phyloP scores from a whole-genome alignment of 2,888 invertebrate species.

The Platypus cylindrus region DNA sequence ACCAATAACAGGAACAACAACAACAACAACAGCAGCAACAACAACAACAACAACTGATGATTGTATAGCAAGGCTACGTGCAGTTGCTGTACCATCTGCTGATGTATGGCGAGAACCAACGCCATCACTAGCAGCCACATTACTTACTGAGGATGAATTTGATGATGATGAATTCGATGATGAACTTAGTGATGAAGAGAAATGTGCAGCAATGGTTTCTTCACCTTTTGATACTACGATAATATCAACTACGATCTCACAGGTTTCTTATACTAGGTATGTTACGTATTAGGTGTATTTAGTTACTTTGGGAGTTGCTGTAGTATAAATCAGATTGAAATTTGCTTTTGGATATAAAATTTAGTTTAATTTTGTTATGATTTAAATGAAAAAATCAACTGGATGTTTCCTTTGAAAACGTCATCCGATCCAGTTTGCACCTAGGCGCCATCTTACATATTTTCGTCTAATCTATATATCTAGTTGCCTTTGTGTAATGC shows the following conservation, averaged over 20 bases:
- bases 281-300: no score
- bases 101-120: constrained; percentile 42
- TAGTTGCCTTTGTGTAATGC: no score
- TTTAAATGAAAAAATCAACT: no score
- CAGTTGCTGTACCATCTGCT: constrained; percentile 53
- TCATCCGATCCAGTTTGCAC: no score
- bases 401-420: no score
- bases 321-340: no score
- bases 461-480: no score
- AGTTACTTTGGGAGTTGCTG: no score
- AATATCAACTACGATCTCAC: constrained; percentile 15
- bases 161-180: constrained; percentile 52
- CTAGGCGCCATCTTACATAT: no score
- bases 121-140: constrained; percentile 32
- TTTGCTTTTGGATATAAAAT: no score
- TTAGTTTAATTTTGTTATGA: no score
- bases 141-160: constrained; percentile 36
- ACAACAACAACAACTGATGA: constrained; percentile 32
- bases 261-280: constrained; percentile 22
- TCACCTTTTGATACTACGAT: constrained; percentile 14
- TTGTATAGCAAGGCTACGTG: constrained; percentile 54
- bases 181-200: constrained; percentile 42
- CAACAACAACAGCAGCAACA: background rate
- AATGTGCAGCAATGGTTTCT: constrained; percentile 35
- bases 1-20: background rate